phyloP scores from a whole-genome alignment of 2,113 vertebrate species.

The Pterocles burchelli region DNA sequence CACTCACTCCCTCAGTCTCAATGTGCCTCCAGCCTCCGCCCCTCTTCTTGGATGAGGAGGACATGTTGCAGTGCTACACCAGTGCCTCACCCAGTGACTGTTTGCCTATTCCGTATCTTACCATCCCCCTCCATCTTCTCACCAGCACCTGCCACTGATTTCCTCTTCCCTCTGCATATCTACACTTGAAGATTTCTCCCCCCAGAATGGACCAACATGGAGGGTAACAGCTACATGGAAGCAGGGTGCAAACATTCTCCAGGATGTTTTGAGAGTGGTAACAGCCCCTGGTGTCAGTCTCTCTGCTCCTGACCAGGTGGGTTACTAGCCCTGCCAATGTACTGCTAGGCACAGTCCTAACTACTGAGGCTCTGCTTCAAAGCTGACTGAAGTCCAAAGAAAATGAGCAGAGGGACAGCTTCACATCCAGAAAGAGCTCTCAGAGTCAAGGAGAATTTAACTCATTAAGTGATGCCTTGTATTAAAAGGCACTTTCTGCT shows the following conservation, averaged over 20 bases:
- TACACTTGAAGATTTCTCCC: neutral
- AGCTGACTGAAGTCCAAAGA: neutral
- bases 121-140: neutral
- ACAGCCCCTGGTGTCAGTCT: neutral
- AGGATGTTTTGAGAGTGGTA: neutral
- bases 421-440: neutral
- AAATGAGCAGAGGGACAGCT: neutral
- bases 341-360: too few relatives aligned
- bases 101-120: neutral
- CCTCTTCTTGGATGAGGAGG: neutral
- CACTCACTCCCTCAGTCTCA: neutral
- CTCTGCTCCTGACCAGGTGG: neutral
- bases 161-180: neutral
- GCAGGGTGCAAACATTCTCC: neutral
- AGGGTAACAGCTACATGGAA: neutral
- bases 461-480: neutral
- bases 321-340: neutral
- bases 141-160: neutral
- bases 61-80: neutral
- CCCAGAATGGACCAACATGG: fast-evolving
- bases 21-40: neutral
- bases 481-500: neutral
- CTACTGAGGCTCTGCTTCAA: neutral
- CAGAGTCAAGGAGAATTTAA: neutral
- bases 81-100: neutral